Conservation (phyloP, 2,113 vertebrate species). For the Eubucco bourcierii region DNA sequence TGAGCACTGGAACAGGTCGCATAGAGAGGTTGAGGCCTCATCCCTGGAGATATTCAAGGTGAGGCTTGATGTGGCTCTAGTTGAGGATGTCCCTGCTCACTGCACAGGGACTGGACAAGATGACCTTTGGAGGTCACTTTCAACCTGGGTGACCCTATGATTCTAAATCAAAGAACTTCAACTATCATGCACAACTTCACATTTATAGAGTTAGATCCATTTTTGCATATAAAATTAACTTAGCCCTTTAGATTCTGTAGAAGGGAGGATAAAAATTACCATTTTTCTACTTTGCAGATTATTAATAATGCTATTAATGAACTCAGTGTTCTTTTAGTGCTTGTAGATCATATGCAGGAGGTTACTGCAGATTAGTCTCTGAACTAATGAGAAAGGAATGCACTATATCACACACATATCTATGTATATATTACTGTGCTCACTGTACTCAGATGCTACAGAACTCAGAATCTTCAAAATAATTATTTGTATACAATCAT, state of each 20-base stretch:
- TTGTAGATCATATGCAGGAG: neutral
- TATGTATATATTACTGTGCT: neutral
- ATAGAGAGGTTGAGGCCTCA: no score
- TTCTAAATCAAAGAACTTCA: neutral
- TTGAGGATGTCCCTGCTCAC: no score
- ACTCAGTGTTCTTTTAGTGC: neutral
- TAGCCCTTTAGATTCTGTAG: neutral
- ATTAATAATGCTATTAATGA: neutral
- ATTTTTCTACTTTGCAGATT: neutral
- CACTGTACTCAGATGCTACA: neutral
- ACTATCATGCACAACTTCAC: neutral
- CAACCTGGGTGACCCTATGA: no score
- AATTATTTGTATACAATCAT: neutral
- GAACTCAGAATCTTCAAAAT: neutral
- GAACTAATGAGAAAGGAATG: neutral
- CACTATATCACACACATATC: no score
- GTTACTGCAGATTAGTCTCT: neutral
- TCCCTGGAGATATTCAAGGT: no score
- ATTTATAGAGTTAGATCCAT: neutral
- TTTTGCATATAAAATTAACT: neutral
- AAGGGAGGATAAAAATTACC: neutral
- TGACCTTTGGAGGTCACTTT: no score
- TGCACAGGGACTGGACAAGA: no score
- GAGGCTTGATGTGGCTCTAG: no score
- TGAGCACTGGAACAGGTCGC: no score